phyloP scores from a whole-genome alignment of 2,113 vertebrate genomes.

The Telmatochromis brichardi region DNA sequence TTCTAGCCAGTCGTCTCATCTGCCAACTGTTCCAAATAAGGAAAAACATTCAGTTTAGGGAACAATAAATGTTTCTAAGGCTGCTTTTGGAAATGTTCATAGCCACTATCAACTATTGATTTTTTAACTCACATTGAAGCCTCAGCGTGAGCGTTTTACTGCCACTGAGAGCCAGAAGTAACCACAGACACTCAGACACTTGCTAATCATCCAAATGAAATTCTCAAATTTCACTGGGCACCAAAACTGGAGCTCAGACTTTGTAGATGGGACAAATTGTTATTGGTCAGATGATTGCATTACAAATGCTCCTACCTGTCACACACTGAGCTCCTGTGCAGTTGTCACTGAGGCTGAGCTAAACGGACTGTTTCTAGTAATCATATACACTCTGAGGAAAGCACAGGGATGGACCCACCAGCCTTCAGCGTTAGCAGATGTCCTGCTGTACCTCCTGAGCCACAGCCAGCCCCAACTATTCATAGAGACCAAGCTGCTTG shows the following conservation, averaged over 20 bases:
- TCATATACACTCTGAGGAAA: background rate
- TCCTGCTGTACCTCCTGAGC: background rate
- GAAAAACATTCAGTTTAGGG: background rate
- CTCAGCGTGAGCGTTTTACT: background rate
- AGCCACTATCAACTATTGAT: background rate
- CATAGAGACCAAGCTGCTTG: background rate
- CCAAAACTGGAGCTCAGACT: background rate
- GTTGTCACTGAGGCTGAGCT: background rate
- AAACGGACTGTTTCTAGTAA: background rate
- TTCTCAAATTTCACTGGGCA: background rate
- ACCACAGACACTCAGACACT: background rate
- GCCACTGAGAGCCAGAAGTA: background rate
- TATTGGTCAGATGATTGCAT: background rate
- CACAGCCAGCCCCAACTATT: background rate
- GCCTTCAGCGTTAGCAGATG: background rate
- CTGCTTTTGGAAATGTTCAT: background rate
- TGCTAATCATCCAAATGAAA: background rate
- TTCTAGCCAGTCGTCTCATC: background rate
- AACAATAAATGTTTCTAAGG: background rate
- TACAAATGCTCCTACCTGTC: background rate
- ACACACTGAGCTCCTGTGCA: background rate
- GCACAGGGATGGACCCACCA: background rate
- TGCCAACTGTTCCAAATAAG: background rate
- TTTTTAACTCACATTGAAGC: background rate
- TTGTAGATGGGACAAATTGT: background rate